Base-by-base conservation (phyloP, 2,888 invertebrate species). In the Anagyrus pseudococci region DNA sequence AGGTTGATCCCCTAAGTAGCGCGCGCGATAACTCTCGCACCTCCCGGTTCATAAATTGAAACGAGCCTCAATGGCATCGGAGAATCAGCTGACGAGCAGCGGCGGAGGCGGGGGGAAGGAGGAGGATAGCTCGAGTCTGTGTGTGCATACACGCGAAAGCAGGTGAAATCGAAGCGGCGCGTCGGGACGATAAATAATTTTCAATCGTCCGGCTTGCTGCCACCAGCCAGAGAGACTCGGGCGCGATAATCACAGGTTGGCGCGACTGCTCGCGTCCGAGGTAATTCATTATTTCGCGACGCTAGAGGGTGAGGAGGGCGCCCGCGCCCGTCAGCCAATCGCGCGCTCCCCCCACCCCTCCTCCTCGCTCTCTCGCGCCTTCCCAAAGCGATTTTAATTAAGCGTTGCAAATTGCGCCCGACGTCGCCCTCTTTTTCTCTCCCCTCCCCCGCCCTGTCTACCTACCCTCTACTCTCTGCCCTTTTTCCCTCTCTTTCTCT, bases 211-310 rank as follows among this genome's bases (percentile, higher is more conserved):
- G 20, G 10, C 22, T 15, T 22, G 25, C 49, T 49, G 49, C 48
- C n/a, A n/a, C n/a, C n/a, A n/a, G n/a, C n/a, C n/a, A n/a, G n/a
- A n/a, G n/a, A n/a, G 10, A 29, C 29, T 50, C 53, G 59, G n/a
- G n/a, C 59, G 29, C 47, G 55, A 58, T 62, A 62, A 58, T 66
- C 33, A 62, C 37, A 59, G 29, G 43, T 20, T 55, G n/a, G n/a
- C n/a, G n/a, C n/a, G n/a, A n/a, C n/a, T n/a, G 19, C 23, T 15
- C 23, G 49, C 40, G 26, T 41, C 49, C 6, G 50, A 20, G 41
- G 26, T 57, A 57, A 62, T 62, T 52, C 46, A 52, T 57, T 61
- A 56, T 50, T 40, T 56, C n/a, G 26, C 25, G 13, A 15, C 41
- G 17, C 13, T 19, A 46, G 55, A 17, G 22, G 7, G 22, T 1